These are phyloP conservation scores for Danio aesculapii DNA, from an alignment of 2,797 vertebrate species.

Conservation along the genomic window DNA sequence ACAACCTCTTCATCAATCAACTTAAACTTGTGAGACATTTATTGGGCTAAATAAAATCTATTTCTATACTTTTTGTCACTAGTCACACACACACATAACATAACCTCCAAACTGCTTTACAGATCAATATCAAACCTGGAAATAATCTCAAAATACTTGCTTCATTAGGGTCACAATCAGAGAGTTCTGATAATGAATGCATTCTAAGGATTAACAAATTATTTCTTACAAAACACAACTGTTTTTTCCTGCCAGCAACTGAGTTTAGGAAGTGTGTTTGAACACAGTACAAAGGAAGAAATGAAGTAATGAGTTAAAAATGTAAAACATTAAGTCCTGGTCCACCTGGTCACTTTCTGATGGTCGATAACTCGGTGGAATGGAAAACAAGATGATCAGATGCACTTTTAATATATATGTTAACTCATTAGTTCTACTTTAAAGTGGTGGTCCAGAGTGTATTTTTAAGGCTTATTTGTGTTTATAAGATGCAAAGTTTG, in stretches of 20 bases:
- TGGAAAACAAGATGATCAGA: background rate
- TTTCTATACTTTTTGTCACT: background rate
- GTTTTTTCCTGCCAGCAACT: slow-evolving; percentile 20
- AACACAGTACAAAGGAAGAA: slow-evolving; percentile 16
- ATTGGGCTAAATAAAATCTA: slow-evolving; percentile 3
- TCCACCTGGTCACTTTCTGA: slow-evolving; percentile 27
- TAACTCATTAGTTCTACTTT: too few relatives aligned
- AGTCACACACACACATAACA: background rate
- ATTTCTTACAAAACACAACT: background rate
- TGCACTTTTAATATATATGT: too few relatives aligned
- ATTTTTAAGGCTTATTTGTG: too few relatives aligned
- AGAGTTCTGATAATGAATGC: slow-evolving; percentile 51
- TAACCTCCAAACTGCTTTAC: slow-evolving; percentile 21
- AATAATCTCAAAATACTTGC: slow-evolving; percentile 56
- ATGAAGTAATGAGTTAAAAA: background rate
- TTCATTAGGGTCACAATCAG: slow-evolving; percentile 52
- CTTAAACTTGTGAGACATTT: background rate
- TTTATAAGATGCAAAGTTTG: too few relatives aligned
- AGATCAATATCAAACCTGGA: slow-evolving; percentile 57
- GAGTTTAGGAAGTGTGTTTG: slow-evolving; percentile 45
- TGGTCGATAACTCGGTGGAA: background rate
- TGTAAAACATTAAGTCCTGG: slow-evolving; percentile 3
- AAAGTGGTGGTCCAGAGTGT: too few relatives aligned
- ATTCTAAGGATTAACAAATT: slow-evolving; percentile 25
- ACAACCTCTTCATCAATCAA: slow-evolving; percentile 10